Base-by-base conservation (phyloP, 2,113 vertebrate species). In the Xiphias gladius region DNA sequence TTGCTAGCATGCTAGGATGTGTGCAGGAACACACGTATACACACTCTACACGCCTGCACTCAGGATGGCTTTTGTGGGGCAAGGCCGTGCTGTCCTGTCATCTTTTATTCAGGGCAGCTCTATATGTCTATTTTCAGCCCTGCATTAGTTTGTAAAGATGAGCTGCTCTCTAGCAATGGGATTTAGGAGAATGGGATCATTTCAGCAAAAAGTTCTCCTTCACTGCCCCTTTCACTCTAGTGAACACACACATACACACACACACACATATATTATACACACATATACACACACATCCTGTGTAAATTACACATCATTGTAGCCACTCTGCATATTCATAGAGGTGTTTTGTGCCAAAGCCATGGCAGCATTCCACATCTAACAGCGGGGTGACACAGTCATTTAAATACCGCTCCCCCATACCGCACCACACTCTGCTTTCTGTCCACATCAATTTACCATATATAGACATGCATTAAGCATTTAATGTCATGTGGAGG, bases 51-150 rank as follows among this genome's bases (percentile, higher is more conserved):
- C 62, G 4, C 39, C 43, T 85, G 86, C 80, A 80, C 70, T 86
- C 39, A 50, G 64, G 59, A 46, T 71, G 72, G 83, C 86, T 88
- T 87, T 84, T 78, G 80, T 70, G 71, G 58, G 58, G 41, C 65
- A 24, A 19, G 28, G 72, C 84, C 61, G 54, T 57, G 83, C 55
- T 10, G 39, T 76, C 59, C 76, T 80, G 68, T 85, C 82, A 89
- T 93, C 65, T 91, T 91, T 93, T 85, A 93, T 92, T 92, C 75
- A 93, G 80, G 39, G 6, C 55, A 2, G 35, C 69, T 81, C 78
- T 78, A 50, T 70, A 57, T 82, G 79, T 92, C 85, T 91, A 89
- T 92, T 92, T 89, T 86, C 82, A 86, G 83, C 88, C 75, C 68
- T 37, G 65, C 83, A 63, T 86, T 77, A 83, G 71, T 85, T 63